These are phyloP conservation scores for Pyrocoelia pectoralis DNA, from an alignment of 2,888 invertebrate species.

Conservation along the genomic window DNA sequence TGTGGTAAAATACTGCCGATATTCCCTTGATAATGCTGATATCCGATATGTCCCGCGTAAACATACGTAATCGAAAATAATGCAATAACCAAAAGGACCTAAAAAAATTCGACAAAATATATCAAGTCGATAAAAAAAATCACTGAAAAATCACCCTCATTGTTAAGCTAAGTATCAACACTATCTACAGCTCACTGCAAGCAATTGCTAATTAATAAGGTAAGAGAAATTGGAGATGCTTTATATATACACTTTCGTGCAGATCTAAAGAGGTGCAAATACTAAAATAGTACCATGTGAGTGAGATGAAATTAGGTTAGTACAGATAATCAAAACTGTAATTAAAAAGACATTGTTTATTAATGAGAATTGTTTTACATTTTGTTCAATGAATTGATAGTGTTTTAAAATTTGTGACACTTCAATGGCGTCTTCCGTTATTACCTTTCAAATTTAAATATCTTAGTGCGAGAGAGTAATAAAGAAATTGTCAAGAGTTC, in stretches of 20 bases:
- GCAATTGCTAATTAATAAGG: conserved; percentile 14
- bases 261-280: conserved; percentile 25
- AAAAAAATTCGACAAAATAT: background rate
- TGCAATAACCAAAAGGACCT: background rate
- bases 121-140: background rate
- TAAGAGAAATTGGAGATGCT: conserved; percentile 52
- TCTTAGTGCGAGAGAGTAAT: too few relatives aligned
- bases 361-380: too few relatives aligned
- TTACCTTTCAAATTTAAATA: too few relatives aligned
- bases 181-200: conserved; percentile 25
- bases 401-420: too few relatives aligned
- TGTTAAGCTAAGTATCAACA: conserved; percentile 20
- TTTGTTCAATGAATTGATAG: too few relatives aligned
- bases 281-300: conserved; percentile 9
- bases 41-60: background rate
- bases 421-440: too few relatives aligned
- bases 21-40: background rate
- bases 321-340: background rate
- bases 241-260: conserved; percentile 57
- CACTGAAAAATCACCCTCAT: background rate
- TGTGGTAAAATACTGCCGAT: background rate
- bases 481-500: too few relatives aligned
- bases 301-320: conserved; percentile 21
- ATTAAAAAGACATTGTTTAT: too few relatives aligned
- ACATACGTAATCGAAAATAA: background rate